Conservation (phyloP, 2,113 vertebrate genomes). For the Rafetus swinhoei region DNA sequence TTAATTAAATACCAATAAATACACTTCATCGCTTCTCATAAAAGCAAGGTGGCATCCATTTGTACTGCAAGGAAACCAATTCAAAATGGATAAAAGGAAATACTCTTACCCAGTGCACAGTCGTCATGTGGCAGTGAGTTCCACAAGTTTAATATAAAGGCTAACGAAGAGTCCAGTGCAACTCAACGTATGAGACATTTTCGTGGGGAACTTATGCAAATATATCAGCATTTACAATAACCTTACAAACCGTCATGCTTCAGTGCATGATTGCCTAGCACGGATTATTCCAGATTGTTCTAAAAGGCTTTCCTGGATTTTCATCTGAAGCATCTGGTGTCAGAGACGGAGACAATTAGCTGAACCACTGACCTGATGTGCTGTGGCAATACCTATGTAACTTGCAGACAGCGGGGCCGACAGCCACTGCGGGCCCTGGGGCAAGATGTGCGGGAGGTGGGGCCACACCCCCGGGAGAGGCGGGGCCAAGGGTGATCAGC, state of each 20-base stretch:
- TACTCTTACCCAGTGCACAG: not conserved
- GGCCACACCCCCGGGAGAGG: too few species aligned
- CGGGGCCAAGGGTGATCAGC: too few species aligned
- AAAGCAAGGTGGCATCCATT: not conserved
- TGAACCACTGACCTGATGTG: not conserved
- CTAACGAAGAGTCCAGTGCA: not conserved
- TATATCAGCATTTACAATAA: not conserved
- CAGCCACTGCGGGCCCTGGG: too few species aligned
- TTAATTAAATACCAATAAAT: not conserved
- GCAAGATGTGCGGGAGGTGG: too few species aligned
- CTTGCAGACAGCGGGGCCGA: not conserved
- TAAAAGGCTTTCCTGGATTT: not conserved
- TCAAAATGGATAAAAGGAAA: not conserved
- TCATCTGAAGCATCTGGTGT: not conserved
- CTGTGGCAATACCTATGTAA: not conserved
- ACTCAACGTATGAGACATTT: not conserved
- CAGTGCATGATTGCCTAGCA: not conserved
- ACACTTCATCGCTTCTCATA: not conserved
- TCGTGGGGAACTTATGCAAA: not conserved
- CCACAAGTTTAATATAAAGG: rapidly evolving
- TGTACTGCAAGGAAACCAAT: not conserved
- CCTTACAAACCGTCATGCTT: not conserved
- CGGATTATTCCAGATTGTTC: not conserved
- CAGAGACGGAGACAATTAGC: not conserved
- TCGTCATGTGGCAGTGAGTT: not conserved